Base-by-base conservation (phyloP, 2,113 vertebrate genomes). In the Rynchops niger region DNA sequence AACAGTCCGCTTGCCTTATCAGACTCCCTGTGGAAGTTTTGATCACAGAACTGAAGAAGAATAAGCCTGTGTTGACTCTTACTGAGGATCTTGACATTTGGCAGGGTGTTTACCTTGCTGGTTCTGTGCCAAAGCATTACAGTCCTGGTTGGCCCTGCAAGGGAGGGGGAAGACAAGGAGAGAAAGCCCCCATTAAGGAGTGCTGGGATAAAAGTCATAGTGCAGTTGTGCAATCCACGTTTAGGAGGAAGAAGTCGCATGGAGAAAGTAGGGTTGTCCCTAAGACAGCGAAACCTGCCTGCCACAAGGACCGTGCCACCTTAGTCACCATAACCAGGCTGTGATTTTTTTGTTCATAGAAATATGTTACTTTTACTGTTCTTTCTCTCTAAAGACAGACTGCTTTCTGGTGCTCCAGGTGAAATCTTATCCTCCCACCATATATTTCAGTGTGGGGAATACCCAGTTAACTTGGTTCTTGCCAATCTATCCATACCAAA, bases 21-120 rank as follows among this genome's bases (percentile, higher is more conserved):
- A 83, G 90, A 36, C 88, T 93, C 91, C 82, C 95, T 34, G 52
- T 96, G 96, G 95, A 97, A 94, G 74, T 94, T 94, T 94, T 95
- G 94, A 95, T 97, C 95, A 73, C 69, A 94, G 82, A 94, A 50
- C 91, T 91, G 88, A 88, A 89, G 90, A 93, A 93, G 90, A 96
- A 97, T 96, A 92, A 94, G 85, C 45, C 79, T 55, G 56, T 97
- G 90, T 98, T 98, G 96, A 96, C 95, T 97, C 73, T 96, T 90
- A 74, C 82, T 85, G 93, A 96, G 78, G 91, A 86, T 92, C 89
- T 79, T 90, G 85, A 95, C 4, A 11, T 95, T 87, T 93, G 91
- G 91, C 79, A 86, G 95, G 86, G 93, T 96, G 86, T 97, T 97
- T 96, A 86, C 86, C 82, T 81, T 72, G 83, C 93, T 97, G 96